Base-by-base conservation (phyloP, 2,797 vertebrate genomes). In the Nannoperca obscura region DNA sequence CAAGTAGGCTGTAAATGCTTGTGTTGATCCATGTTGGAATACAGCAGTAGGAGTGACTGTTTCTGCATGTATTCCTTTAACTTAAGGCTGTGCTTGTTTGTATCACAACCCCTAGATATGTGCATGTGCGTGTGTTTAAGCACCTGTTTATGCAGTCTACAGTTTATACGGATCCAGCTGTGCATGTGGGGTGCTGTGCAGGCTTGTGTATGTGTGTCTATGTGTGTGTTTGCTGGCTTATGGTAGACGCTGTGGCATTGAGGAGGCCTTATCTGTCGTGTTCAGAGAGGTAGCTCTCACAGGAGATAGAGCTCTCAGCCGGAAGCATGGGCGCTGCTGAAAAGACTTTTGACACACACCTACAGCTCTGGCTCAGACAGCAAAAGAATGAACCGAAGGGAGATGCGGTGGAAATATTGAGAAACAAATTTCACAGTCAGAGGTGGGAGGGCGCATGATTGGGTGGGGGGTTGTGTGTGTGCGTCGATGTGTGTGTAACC, bases 251-350 rank as follows among this genome's bases (percentile, higher is more conserved):
- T 62, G 79, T 80, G 74, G 89, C 89, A 87, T 83, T 87, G 90
- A 86, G 78, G 76, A 76, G 76, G 90, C 78, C 86, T 94, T 94
- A 94, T 94, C 93, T 90, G 85, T 76, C 68, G 74, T 85, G 85
- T 86, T 93, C 93, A 94, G 92, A 92, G 90, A 85, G 82, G 85
- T 71, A 80, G 86, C 90, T 89, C 92, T 88, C 82, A 68, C 80
- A 83, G 76, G 80, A 89, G 89, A 92, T 90, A 82, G 89, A 85
- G 83, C 88, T 86, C 74, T 78, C 82, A 81, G 78, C 75, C 58
- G 62, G 83, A 88, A 91, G 89, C 90, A 86, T 60, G 87, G 86
- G 74, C 67, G 67, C 82, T 7, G 49, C 86, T 89, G 81, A 92
- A 90, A 89, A 90, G 88, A 88, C 78, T 88, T 86, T 83, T 86